A percentile compares a stretch with the other conserved stretches of the same genome.
These are phyloP conservation scores for Gorsachius magnificus DNA, from an alignment of 2,797 vertebrate genomes.

Conservation along the genomic window DNA sequence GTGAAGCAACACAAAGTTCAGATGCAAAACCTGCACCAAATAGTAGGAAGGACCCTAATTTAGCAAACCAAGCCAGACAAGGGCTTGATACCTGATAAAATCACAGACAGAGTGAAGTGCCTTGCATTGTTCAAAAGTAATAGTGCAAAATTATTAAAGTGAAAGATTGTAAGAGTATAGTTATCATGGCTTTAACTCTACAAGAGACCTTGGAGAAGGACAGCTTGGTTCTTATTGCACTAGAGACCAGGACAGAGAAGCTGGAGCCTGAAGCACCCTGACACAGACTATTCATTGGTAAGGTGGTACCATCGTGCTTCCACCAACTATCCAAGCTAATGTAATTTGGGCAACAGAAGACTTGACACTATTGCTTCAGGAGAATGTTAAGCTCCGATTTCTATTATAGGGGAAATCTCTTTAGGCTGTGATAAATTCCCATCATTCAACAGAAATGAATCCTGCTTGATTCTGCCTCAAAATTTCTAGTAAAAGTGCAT, in stretches of 20 bases:
- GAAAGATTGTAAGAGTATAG: background rate
- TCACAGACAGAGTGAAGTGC: background rate
- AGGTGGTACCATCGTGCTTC: background rate
- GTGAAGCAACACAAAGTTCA: background rate
- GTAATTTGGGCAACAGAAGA: background rate
- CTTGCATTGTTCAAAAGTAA: background rate
- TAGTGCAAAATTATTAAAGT: background rate
- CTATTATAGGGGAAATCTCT: background rate
- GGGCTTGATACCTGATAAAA: background rate
- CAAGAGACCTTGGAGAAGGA: background rate
- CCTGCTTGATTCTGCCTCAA: background rate
- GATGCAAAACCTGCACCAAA: background rate
- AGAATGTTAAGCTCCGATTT: background rate
- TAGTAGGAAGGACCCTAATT: background rate
- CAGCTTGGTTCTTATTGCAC: background rate
- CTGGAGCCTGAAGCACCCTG: background rate
- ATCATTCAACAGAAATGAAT: background rate
- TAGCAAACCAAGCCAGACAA: background rate
- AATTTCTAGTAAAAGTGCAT: background rate
- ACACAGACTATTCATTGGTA: background rate
- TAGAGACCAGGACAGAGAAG: background rate
- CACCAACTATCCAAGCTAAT: background rate
- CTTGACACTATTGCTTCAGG: background rate
- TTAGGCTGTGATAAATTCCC: background rate
- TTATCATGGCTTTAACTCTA: background rate